A percentile compares a stretch with the other conserved stretches of the same genome.
These are phyloP conservation scores for Meta bourneti DNA, from an alignment of 2,888 invertebrate genomes.

Conservation along the genomic window DNA sequence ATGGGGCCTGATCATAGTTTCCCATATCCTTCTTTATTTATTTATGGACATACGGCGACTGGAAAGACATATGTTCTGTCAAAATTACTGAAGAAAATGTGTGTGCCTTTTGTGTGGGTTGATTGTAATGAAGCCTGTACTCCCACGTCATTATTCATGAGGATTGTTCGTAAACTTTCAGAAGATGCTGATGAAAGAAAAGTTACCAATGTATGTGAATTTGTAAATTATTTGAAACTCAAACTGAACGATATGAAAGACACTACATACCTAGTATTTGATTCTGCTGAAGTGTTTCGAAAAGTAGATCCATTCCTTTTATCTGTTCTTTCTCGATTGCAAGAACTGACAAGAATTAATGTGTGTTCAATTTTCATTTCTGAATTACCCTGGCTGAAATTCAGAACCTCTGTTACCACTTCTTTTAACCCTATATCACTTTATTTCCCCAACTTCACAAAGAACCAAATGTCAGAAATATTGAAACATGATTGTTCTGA, in stretches of 20 bases:
- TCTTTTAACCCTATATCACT: conserved; percentile 40
- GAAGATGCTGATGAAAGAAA: conserved; percentile 7
- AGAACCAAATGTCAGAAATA: conserved; percentile 51
- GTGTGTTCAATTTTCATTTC: conserved; percentile 66
- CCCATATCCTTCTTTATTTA: conserved; percentile 59
- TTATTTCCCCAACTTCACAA: conserved; percentile 53
- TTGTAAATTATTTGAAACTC: conserved; percentile 39
- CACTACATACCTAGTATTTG: conserved; percentile 61
- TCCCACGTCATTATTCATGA: conserved; percentile 17
- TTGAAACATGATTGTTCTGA: conserved; percentile 28
- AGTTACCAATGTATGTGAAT: conserved; percentile 36
- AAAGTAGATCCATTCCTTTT: conserved; percentile 47
- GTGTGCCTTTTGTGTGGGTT: conserved; percentile 37
- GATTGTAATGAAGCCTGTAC: conserved; percentile 55
- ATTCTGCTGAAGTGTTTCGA: conserved; percentile 51
- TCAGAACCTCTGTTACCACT: not conserved
- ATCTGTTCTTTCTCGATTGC: conserved; percentile 30
- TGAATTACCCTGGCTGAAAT: conserved; percentile 48
- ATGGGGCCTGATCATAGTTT: conserved; percentile 19
- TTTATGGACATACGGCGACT: conserved; percentile 65
- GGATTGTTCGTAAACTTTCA: conserved; percentile 8
- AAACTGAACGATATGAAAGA: conserved; percentile 12
- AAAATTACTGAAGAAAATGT: conserved; percentile 13
- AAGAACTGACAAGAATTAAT: conserved; percentile 50
- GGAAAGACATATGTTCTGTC: conserved; percentile 53